phyloP scores from a whole-genome alignment of 2,888 invertebrate genomes.

The Papilio protenor region DNA sequence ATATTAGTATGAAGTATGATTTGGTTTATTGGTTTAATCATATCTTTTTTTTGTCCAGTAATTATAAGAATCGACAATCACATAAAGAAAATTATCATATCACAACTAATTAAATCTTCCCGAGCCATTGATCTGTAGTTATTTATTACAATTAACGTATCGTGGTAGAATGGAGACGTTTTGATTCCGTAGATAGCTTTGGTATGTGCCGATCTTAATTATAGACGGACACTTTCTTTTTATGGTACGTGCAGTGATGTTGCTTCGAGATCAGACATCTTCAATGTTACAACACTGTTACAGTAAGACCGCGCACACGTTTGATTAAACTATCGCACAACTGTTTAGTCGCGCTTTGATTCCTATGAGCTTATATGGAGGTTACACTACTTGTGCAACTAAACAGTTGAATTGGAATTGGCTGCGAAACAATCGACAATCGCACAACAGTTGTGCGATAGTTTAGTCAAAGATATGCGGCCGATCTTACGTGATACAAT shows the following conservation, averaged over 20 bases:
- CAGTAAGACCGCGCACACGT: neutral
- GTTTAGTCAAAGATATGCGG: too few species aligned
- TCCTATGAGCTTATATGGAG: neutral
- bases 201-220: conserved; percentile 61
- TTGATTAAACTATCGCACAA: too few species aligned
- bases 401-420: too few species aligned
- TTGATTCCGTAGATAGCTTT: conserved; percentile 54
- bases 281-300: neutral
- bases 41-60: neutral
- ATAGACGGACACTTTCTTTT: conserved; percentile 59
- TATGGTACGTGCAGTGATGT: conserved; percentile 50
- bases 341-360: too few species aligned
- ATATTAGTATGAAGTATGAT: too few species aligned
- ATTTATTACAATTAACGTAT: conserved; percentile 43
- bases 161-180: conserved; percentile 49
- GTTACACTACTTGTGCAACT: neutral
- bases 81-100: conserved; percentile 5
- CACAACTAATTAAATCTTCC: conserved; percentile 31
- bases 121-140: conserved; percentile 39
- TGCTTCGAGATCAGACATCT: neutral
- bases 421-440: too few species aligned
- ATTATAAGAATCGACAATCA: neutral
- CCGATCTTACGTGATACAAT: neutral
- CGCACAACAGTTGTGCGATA: too few species aligned
- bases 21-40: neutral